These are phyloP conservation scores for Plutomurus gul DNA, from an alignment of 1,140 invertebrate species.

Conservation along the genomic window DNA sequence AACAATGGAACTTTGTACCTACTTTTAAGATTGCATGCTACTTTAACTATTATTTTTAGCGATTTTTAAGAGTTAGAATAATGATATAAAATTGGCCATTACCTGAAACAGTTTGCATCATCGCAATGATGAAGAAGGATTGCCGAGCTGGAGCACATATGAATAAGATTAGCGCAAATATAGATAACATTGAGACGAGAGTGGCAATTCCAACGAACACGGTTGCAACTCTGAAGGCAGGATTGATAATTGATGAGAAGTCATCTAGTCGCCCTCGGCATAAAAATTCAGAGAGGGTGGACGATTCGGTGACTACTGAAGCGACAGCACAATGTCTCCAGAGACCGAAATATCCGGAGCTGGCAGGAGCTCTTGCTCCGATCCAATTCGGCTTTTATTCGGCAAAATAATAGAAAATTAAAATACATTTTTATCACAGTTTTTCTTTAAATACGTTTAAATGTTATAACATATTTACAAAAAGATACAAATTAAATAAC, in stretches of 20 bases:
- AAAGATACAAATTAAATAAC: too few species aligned
- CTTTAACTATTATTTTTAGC: too few species aligned
- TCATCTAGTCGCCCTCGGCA: conserved; percentile 84
- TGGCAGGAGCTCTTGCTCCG: conserved; percentile 58
- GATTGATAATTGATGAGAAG: conserved; percentile 77
- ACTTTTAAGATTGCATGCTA: too few species aligned
- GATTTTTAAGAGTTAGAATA: conserved; percentile 24
- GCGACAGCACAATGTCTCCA: conserved; percentile 50
- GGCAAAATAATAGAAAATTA: conserved; percentile 72
- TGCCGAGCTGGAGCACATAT: conserved; percentile 92
- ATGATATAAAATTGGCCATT: conserved; percentile 58
- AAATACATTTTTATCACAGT: conserved; percentile 58
- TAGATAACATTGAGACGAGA: conserved; percentile 78
- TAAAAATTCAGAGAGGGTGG: conserved; percentile 61
- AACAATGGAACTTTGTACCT: too few species aligned
- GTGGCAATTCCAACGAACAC: conserved; percentile 86
- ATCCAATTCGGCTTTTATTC: conserved; percentile 91
- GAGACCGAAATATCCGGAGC: conserved; percentile 60
- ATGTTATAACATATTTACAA: too few species aligned
- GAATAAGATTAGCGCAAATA: conserved; percentile 87
- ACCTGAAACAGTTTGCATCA: conserved; percentile 93
- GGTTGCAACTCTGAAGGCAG: conserved; percentile 79
- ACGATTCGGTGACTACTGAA: conserved; percentile 55
- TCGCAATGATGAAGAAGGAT: conserved; percentile 90
- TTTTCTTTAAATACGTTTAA: too few species aligned